Evolutionary conservation across 2,888 invertebrate genomes (phyloP).

Genomic region (Onthophagus sagittarius): DNA sequence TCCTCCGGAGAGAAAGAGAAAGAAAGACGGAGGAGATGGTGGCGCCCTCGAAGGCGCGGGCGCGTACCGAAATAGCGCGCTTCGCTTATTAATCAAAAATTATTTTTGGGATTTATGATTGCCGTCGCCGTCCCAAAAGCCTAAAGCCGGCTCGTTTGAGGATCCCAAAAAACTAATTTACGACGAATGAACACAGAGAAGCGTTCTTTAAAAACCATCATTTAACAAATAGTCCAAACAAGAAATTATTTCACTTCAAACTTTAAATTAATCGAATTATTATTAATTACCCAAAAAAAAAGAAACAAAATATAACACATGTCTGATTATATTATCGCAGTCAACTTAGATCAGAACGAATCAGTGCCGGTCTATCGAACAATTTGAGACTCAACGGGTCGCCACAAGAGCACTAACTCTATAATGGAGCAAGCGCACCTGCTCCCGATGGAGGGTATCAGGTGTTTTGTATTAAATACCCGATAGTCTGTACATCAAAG

Average conservation of each 20-base stretch:
- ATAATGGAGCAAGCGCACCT: not conserved
- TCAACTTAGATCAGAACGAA: not conserved
- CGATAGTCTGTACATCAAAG: not conserved
- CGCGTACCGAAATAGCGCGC: slow-evolving; percentile 11
- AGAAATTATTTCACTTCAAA: not conserved
- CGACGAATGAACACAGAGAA: not conserved
- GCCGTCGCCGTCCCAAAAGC: slow-evolving; percentile 2
- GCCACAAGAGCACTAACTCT: not conserved
- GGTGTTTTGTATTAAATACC: not conserved
- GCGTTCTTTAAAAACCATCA: not conserved
- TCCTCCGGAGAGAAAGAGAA: not conserved
- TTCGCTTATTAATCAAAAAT: slow-evolving; percentile 11
- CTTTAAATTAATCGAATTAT: too few species aligned
- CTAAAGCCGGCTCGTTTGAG: not conserved
- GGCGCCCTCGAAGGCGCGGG: slow-evolving; percentile 7
- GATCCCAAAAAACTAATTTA: not conserved
- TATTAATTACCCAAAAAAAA: too few species aligned
- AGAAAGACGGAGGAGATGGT: not conserved
- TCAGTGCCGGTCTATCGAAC: not conserved
- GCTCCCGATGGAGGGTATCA: not conserved
- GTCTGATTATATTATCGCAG: not conserved
- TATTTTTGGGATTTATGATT: slow-evolving; percentile 12
- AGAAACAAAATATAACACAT: not conserved
- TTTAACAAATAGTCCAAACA: not conserved
- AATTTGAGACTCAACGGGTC: not conserved